Conservation (phyloP, 2,797 vertebrate species). For the Carcharodon carcharias region DNA sequence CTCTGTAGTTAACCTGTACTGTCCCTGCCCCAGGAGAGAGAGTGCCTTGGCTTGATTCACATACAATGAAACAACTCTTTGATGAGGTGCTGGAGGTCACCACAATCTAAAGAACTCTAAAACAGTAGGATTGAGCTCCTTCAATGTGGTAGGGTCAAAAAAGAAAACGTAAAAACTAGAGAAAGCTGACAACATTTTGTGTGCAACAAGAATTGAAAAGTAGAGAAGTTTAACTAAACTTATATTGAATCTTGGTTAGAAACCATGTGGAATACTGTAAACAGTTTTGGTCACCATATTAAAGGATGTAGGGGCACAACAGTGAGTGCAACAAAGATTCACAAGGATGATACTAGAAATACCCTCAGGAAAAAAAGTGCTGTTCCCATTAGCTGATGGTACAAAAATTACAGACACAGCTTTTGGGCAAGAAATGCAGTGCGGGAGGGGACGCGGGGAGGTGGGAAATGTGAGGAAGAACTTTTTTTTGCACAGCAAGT, state of each 20-base stretch:
- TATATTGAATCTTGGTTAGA: too few species aligned
- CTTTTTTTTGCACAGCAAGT: too few species aligned
- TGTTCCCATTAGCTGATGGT: too few species aligned
- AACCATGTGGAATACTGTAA: not conserved
- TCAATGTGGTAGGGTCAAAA: not conserved
- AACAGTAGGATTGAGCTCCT: not conserved
- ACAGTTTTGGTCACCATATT: not conserved
- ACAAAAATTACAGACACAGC: too few species aligned
- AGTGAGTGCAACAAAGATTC: not conserved
- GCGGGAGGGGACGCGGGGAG: too few species aligned
- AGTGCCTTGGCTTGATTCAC: too few species aligned
- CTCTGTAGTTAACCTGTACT: not conserved
- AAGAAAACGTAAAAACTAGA: not conserved
- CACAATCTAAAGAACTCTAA: not conserved
- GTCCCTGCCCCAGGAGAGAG: not conserved
- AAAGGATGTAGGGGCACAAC: not conserved
- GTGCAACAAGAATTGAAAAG: not conserved
- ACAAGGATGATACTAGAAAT: too few species aligned
- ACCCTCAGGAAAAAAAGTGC: too few species aligned
- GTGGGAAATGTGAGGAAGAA: too few species aligned
- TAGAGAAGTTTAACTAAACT: too few species aligned
- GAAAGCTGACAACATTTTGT: not conserved
- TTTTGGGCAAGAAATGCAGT: too few species aligned
- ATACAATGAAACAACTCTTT: not conserved
- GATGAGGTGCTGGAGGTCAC: not conserved